Evolutionary conservation across 2,797 vertebrate species (phyloP), one percentile per base, ranked within the genome.

Genomic region (Myotis pilosus): DNA sequence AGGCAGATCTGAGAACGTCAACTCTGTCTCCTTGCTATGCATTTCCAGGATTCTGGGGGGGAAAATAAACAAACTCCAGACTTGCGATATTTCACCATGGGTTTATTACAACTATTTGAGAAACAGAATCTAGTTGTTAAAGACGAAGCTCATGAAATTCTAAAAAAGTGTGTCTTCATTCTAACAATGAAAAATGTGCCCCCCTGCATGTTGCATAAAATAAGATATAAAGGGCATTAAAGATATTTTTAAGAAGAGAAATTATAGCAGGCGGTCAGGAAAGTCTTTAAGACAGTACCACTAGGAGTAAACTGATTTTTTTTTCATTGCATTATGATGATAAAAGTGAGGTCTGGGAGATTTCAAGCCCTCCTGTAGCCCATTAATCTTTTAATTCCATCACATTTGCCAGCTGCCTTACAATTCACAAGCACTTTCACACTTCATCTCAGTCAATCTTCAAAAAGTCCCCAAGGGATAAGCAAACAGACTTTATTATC

Each of bases 371-470:
- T 75, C 36, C 38, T 36, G 17, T 22, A 74, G 89, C 3, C 1
- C 44, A 36, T 68, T 86, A 81, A 94, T 83, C 71, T 47, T 92
- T 92, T 84, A 89, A 89, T 83, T 83, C 90, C 51, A 30, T 64
- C 47, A 81, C 20, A 36, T 76, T 83, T 92, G 49, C 79, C 69
- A 60, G 62, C 57, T 79, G 49, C 51, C 74, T 95, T 10, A 51
- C 30, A 57, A 88, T 83, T 80, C 49, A 57, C 55, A 78, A 69
- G 60, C 0, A 0, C 30, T 81, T 84, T 79, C 28, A 74, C 3
- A 8, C 66, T 87, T 92, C 62, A 68, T 71, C 57, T 91, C 93
- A 49, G 16, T 87, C 36, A 49, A 69, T 49, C 30, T 30, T 87
- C 71, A 82, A 92, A 96, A 72, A 2, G 9, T 76, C 69, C 12